Percentiles rank a stretch among this genome's conserved stretches.
phyloP scores from a whole-genome alignment of 1,140 invertebrate species.

The Pseudomyrmex concolor region DNA sequence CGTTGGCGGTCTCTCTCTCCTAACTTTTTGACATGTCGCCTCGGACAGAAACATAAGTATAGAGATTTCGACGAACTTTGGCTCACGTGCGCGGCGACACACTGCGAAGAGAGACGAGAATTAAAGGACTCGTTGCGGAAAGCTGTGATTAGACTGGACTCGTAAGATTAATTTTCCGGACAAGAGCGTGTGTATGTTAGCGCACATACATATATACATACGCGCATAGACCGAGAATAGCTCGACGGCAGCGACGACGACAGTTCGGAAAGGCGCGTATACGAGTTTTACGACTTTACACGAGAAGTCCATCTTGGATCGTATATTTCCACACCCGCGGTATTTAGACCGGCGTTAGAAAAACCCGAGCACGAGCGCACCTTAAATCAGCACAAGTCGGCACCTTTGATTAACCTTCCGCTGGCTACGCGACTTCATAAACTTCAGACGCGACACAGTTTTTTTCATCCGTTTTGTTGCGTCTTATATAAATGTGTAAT shows the following conservation, averaged over 20 bases:
- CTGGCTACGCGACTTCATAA: neutral
- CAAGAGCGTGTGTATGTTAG: neutral
- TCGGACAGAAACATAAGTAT: slow-evolving; percentile 18
- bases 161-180: slow-evolving; percentile 63
- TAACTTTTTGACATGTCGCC: slow-evolving; percentile 55
- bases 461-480: neutral
- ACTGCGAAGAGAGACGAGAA: neutral
- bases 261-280: slow-evolving; percentile 45
- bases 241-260: neutral
- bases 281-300: slow-evolving; percentile 54
- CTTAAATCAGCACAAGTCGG: slow-evolving; percentile 31
- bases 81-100: neutral
- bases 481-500: neutral
- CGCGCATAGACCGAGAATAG: neutral
- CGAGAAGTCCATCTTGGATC: slow-evolving; percentile 61
- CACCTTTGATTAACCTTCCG: slow-evolving; percentile 15
- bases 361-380: neutral
- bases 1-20: neutral
- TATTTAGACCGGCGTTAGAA: neutral
- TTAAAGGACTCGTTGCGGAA: neutral
- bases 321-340: slow-evolving; percentile 3
- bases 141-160: slow-evolving; percentile 40
- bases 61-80: slow-evolving; percentile 33
- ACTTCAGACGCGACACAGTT: neutral
- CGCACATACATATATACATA: too few relatives aligned